Base-by-base conservation (phyloP, 2,797 vertebrate species). In the Mergus octosetaceus region DNA sequence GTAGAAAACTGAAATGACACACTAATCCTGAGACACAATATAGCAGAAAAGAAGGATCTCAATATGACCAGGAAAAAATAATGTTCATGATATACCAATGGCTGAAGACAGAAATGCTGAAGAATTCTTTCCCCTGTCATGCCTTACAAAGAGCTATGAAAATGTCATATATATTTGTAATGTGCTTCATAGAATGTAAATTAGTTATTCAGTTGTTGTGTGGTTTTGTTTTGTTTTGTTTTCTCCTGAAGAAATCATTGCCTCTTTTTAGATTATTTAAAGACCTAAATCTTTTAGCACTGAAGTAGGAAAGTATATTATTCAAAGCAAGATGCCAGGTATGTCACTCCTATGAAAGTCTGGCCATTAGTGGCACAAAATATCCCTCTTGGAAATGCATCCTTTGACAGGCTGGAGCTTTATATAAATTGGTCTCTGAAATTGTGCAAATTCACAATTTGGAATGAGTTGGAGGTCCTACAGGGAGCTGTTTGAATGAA, bases 1-100 rank as follows among this genome's bases (percentile, higher is more conserved):
- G 71, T 56, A 93, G 79, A 96, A 97, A 94, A 39, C 28, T 89
- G 88, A 79, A 97, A 95, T 92, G 62, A 94, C 73, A 54, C 95
- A 95, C 88, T 95, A 97, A 95, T 94, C 82, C 69, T 94, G 73
- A 86, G 41, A 91, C n/a, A 77, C 36, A 84, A 86, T 82, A 77
- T 68, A 93, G 83, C 53, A 93, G 54, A 71, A 93, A 76, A 8
- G 25, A 70, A 53, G 60, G 25, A 79, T 94, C 85, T 90, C 74
- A 95, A 53, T 47, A 68, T 5, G 34, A 15, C 32, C 78, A 74
- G 43, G 64, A 64, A 92, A 93, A 85, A 74, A 51, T 90, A 68
- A 32, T 62, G 17, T 19, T 71, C 14, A 6, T 69, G 39, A n/a
- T 66, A 54, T 28, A 58, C 53, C 27, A 21, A n/a, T 77, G n/a